Evolutionary conservation across 2,888 invertebrate species (phyloP).

Genomic region (Rosalia funebris): DNA sequence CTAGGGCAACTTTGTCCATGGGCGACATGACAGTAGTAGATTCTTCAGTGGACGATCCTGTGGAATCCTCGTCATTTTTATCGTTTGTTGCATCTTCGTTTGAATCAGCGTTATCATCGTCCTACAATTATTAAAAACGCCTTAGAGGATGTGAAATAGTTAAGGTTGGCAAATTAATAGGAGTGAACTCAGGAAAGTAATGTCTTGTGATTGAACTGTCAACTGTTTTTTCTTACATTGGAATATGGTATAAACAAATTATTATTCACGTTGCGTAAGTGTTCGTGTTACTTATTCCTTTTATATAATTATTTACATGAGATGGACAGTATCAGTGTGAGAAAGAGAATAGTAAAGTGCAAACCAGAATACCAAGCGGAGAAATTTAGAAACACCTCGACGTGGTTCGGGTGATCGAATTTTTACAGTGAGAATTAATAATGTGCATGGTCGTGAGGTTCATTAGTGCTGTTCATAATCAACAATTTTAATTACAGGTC

Average conservation of each 20-base stretch:
- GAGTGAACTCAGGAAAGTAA: background rate
- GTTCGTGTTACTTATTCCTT: no score
- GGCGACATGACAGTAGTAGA: slow-evolving; percentile 75
- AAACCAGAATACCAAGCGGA: background rate
- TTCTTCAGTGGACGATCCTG: slow-evolving; percentile 55
- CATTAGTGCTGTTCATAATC: slow-evolving; percentile 27
- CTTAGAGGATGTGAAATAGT: background rate
- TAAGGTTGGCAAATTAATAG: no score
- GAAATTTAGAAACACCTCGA: no score
- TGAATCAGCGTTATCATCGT: background rate
- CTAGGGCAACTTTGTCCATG: slow-evolving; percentile 83
- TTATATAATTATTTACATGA: no score
- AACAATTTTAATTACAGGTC: slow-evolving; percentile 45
- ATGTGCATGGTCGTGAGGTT: slow-evolving; percentile 15
- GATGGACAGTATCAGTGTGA: no score
- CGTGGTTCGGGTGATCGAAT: background rate
- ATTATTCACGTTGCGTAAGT: no score
- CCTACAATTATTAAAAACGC: background rate
- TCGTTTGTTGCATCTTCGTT: background rate
- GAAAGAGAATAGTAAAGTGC: no score
- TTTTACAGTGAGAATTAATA: slow-evolving; percentile 1
- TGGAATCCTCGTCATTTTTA: slow-evolving; percentile 54
- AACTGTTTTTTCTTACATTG: no score
- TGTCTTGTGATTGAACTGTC: background rate
- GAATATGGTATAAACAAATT: no score